Evolutionary conservation across 2,888 invertebrate species (phyloP).

Genomic region (Hecatera dysodea): DNA sequence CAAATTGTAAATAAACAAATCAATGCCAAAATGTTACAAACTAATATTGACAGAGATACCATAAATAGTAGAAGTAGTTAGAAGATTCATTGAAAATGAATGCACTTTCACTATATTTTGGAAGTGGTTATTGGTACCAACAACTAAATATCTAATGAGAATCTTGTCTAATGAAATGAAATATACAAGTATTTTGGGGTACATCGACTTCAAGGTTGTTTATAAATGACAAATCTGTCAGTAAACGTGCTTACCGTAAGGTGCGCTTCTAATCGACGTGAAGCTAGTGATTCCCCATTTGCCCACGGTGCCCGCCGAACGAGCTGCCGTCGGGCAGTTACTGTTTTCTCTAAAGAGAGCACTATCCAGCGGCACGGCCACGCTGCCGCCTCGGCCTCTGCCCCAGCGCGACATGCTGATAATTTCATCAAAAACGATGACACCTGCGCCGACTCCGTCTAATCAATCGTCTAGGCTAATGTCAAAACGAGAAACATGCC

Average conservation of each 20-base stretch:
- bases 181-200: conserved; percentile 35
- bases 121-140: conserved; percentile 27
- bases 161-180: conserved; percentile 52
- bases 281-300: conserved; percentile 99
- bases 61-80: conserved; percentile 38
- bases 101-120: conserved; percentile 69
- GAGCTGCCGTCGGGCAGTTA: conserved; percentile 96
- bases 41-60: conserved; percentile 19
- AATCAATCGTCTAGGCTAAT: conserved; percentile 80
- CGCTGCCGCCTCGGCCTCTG: conserved; percentile 91
- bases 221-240: conserved; percentile 60
- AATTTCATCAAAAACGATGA: conserved; percentile 89
- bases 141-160: conserved; percentile 65
- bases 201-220: conserved; percentile 68
- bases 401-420: conserved; percentile 92
- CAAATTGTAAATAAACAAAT: conserved; percentile 35
- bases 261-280: conserved; percentile 96
- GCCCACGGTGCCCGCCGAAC: conserved; percentile 97
- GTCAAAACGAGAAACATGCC: conserved; percentile 81
- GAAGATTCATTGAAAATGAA: conserved; percentile 37
- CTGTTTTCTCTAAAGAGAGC: conserved; percentile 94
- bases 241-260: conserved; percentile 91
- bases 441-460: conserved; percentile 82
- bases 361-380: conserved; percentile 92
- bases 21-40: conserved; percentile 11